Evolutionary conservation across 2,888 invertebrate species (phyloP), one percentile per base, ranked within the genome.

Genomic region (Unio delphinus): DNA sequence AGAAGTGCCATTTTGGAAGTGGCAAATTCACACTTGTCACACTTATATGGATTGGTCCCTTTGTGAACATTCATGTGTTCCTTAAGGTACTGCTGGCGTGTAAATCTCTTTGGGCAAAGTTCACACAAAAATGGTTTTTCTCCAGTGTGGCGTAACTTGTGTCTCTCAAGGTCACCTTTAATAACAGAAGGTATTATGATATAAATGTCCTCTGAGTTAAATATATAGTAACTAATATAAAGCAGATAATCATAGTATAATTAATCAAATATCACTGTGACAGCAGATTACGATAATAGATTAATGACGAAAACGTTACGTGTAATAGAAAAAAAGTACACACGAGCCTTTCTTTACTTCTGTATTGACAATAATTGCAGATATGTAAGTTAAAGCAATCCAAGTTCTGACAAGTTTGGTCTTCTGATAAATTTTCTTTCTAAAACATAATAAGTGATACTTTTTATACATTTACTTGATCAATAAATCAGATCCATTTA

Each of bases 21-120:
- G 30, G 82, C 76, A 68, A 83, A 82, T 17, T 78, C 72, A 76
- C 90, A 90, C 55, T 84, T 80, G 56, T 84, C 81, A 75, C 91
- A 91, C 7, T 79, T 68, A 70, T 88, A 90, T 0, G 90, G 90
- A 67, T 85, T 89, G 18, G 83, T 74, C 6, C 89, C 89, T 62
- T 84, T 87, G 74, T 91, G 91, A 3, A 86, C 71, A 73, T 90
- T 90, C 79, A 85, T 85, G 76, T 91, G 91, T 73, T 90, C 90
- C 60, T 88, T 88, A 18, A 91, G 81, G 61, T 90, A 89, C 74
- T 90, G 89, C 55, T 87, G 85, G 26, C 90, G 78, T 26, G 90
- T 90, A 78, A 90, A 90, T 7, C 87, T 87, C 75, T 89, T 89
- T 1, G 85, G 85, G 74, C 90, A 90, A 34, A 87, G 69, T 26